Percentiles rank a stretch among this genome's conserved stretches.
These are phyloP conservation scores for Mungos mungo DNA, from an alignment of 2,113 vertebrate species.

Conservation along the genomic window DNA sequence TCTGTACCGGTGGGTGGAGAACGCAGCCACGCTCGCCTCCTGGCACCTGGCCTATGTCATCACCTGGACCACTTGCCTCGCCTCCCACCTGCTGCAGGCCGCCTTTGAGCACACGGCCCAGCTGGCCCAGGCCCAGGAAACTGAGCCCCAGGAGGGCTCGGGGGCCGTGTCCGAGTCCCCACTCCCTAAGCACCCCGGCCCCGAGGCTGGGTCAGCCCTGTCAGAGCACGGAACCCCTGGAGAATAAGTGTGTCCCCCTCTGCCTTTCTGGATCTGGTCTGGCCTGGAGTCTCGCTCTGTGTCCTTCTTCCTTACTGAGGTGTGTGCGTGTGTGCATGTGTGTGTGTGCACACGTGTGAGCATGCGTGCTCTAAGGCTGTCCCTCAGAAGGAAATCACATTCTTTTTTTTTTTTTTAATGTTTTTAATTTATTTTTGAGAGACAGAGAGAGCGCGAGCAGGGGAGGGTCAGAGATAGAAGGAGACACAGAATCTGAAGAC, in stretches of 20 bases:
- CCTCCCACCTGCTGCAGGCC: constrained; percentile 69
- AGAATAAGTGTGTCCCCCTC: constrained; percentile 52
- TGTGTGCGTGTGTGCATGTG: neutral
- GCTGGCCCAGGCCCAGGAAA: constrained; percentile 60
- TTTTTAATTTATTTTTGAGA: no score
- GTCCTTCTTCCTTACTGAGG: no score
- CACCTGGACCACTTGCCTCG: constrained; percentile 72
- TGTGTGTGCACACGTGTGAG: rapidly evolving
- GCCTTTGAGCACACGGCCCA: constrained; percentile 70
- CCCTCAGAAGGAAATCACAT: neutral
- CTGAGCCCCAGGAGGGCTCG: neutral
- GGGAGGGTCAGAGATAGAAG: no score
- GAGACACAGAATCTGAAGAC: no score
- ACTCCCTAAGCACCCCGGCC: neutral
- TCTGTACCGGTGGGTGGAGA: constrained; percentile 43
- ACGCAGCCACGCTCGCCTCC: rapidly evolving
- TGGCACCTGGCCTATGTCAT: constrained; percentile 69
- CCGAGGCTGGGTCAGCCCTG: neutral
- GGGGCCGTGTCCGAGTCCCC: neutral
- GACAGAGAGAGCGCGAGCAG: no score
- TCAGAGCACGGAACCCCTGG: neutral
- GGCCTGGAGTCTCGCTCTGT: neutral
- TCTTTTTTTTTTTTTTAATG: no score
- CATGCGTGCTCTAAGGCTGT: neutral
- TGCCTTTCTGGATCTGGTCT: neutral